Evolutionary conservation across 2,888 invertebrate species (phyloP).

Genomic region (Hydrotaea cyrtoneurina): DNA sequence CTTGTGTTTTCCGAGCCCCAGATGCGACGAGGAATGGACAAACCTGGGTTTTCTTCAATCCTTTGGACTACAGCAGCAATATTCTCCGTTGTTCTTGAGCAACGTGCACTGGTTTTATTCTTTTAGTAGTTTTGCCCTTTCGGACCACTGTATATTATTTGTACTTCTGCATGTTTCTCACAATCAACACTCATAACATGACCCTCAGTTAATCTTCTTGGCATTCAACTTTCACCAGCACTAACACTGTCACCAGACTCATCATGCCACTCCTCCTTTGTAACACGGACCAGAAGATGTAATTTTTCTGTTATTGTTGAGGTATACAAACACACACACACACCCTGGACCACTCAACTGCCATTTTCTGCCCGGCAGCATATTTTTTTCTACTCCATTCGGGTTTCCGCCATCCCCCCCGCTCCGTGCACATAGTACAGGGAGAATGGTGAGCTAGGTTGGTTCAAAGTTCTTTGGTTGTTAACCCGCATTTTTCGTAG

Average conservation of each 20-base stretch:
- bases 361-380: slow-evolving; percentile 20
- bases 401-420: not conserved
- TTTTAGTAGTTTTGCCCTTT: not conserved
- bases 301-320: slow-evolving; percentile 19
- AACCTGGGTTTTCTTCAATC: too few species aligned
- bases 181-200: too few species aligned
- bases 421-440: not conserved
- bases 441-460: not conserved
- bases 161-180: too few species aligned
- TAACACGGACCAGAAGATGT: slow-evolving; percentile 6
- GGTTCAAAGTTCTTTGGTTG: slow-evolving; percentile 42
- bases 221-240: too few species aligned
- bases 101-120: too few species aligned
- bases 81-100: too few species aligned
- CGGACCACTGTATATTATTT: not conserved
- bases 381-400: not conserved
- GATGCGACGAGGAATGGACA: too few species aligned
- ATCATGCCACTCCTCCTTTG: not conserved
- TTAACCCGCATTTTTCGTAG: slow-evolving; percentile 37
- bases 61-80: too few species aligned
- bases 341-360: not conserved
- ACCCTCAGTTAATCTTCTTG: too few species aligned
- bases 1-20: too few species aligned
- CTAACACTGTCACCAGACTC: not conserved
- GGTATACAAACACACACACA: slow-evolving; percentile 2